Evolutionary conservation across 2,888 invertebrate species (phyloP), one percentile per base, ranked within the genome.

Genomic region (Troides helena): DNA sequence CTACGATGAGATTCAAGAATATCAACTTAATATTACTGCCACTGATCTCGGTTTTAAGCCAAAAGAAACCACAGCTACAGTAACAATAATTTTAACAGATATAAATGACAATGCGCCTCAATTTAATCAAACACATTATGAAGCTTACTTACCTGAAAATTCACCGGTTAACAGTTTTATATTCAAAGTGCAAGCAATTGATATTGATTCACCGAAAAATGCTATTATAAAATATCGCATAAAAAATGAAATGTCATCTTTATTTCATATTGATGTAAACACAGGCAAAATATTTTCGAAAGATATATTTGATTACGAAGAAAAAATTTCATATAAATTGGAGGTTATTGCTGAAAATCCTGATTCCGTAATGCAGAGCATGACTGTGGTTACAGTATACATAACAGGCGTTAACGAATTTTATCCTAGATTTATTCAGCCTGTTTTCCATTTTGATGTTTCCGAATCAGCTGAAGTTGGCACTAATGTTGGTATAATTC

Each of bases 41-140:
- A 94, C 94, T 73, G 99, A 99, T 89, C 90, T 97, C 65, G 98
- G 96, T 3, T 98, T 97, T 81, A 95, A 96, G 75, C 94, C 96
- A 0, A 95, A 94, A 76, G 94, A 94, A 79, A 95, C 97, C 0
- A 95, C 96, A 7, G 97, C 97, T 0, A 96, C 96, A 77, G 90
- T 98, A 10, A 97, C 96, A 0, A 96, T 99, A 0, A 96, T 96
- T 67, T 93, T 99, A 1, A 97, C 97, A 0, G 99, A 99, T 82
- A 97, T 98, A 56, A 99, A 98, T 81, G 98, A 99, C 81, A 98
- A 99, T 85, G 95, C 97, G 14, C 99, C 99, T 0, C 90, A 93
- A 18, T 99, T 99, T 81, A 96, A 96, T 84, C 95, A 96, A 82
- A 93, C 94, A 0, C 88, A 93, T 65, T 98, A 96, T 81, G 94